These are phyloP conservation scores for Calliscelio sp. DNA, from an alignment of 2,888 invertebrate genomes.

Conservation along the genomic window DNA sequence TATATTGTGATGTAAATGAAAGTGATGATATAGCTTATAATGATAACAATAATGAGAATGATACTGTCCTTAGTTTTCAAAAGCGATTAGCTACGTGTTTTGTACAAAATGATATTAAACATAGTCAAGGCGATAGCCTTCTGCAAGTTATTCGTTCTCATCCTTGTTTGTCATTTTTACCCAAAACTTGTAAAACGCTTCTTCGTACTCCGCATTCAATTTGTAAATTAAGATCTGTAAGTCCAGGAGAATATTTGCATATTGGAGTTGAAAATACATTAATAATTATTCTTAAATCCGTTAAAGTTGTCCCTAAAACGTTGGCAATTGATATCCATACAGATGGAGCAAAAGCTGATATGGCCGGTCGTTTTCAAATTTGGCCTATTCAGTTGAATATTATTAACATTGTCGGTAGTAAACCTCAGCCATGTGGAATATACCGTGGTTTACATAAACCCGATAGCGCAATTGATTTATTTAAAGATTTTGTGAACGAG, in stretches of 20 bases:
- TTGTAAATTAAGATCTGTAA: constrained; percentile 3
- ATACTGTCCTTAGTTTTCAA: too few species aligned
- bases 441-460: constrained; percentile 64
- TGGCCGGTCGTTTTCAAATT: constrained; percentile 51
- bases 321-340: constrained; percentile 63
- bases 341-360: constrained; percentile 61
- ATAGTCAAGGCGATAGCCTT: constrained; percentile 33
- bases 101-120: constrained; percentile 19
- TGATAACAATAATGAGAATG: too few species aligned
- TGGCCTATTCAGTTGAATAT: constrained; percentile 75
- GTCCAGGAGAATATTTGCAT: constrained; percentile 34
- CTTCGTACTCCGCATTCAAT: constrained; percentile 7
- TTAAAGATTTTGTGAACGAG: constrained; percentile 31
- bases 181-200: constrained; percentile 17
- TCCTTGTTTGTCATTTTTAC: constrained; percentile 29
- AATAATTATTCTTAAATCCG: background rate
- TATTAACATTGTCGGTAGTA: constrained; percentile 54
- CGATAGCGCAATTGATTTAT: constrained; percentile 32
- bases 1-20: too few species aligned
- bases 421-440: constrained; percentile 70
- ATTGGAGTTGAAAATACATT: constrained; percentile 31
- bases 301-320: background rate
- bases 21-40: too few species aligned
- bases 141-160: constrained; percentile 31
- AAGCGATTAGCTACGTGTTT: constrained; percentile 13